phyloP scores from a whole-genome alignment of 1,140 invertebrate species.

The Drosophila neocordata region DNA sequence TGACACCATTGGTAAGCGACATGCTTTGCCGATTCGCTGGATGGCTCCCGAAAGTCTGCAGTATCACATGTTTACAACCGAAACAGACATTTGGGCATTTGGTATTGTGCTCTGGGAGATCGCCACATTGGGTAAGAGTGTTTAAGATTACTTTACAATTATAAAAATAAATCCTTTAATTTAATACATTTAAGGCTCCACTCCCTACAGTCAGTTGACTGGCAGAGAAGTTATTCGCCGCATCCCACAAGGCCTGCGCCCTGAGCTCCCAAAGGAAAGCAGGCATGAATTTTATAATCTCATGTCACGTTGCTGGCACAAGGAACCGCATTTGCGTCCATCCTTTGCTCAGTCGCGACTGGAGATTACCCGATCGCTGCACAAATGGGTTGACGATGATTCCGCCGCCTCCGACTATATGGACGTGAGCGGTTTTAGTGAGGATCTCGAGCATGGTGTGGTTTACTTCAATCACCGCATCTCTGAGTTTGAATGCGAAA shows the following conservation, averaged over 20 bases:
- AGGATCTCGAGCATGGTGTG: conserved; percentile 84
- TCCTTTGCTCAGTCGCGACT: conserved; percentile 88
- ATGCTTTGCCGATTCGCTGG: conserved; percentile 92
- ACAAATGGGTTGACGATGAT: conserved; percentile 85
- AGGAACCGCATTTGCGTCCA: conserved; percentile 89
- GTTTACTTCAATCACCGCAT: conserved; percentile 83
- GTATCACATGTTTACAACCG: conserved; percentile 90
- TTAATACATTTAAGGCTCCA: conserved; percentile 86
- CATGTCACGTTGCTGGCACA: conserved; percentile 90
- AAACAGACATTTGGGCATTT: conserved; percentile 94
- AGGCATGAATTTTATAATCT: conserved; percentile 89
- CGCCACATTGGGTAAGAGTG: conserved; percentile 87
- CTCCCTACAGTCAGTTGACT: conserved; percentile 91
- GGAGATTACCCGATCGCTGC: conserved; percentile 85
- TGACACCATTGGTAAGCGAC: conserved; percentile 83
- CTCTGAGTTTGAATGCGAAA: conserved; percentile 86
- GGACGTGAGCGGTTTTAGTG: conserved; percentile 90
- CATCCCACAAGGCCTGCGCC: conserved; percentile 89
- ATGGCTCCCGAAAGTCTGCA: conserved; percentile 94
- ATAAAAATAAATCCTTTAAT: not conserved
- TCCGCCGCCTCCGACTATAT: conserved; percentile 89
- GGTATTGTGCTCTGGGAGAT: conserved; percentile 95
- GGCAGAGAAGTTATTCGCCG: conserved; percentile 90
- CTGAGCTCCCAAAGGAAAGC: conserved; percentile 90
- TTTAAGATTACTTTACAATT: not conserved